Evolutionary conservation across 2,797 vertebrate species (phyloP).

Genomic region (Caiman crocodilus): DNA sequence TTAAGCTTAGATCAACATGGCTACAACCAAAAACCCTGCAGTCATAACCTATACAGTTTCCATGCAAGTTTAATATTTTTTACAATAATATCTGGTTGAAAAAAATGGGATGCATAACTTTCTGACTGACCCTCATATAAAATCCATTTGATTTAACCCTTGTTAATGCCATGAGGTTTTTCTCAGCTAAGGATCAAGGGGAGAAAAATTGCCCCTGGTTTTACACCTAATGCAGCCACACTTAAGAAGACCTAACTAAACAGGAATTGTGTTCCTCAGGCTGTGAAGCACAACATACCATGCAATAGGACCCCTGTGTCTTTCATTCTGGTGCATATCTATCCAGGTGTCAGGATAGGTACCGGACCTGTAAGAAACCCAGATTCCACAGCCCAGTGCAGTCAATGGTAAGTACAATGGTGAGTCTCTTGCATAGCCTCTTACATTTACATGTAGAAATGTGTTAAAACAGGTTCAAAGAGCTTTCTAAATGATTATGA

Average conservation of each 20-base stretch:
- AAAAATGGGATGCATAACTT: no score
- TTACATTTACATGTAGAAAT: conserved; percentile 54
- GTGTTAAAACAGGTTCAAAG: conserved; percentile 19
- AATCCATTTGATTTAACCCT: not conserved
- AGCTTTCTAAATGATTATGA: conserved; percentile 32
- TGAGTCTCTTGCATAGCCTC: conserved; percentile 33
- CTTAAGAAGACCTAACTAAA: not conserved
- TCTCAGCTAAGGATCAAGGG: not conserved
- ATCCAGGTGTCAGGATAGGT: not conserved
- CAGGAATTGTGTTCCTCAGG: no score
- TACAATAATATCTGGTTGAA: no score
- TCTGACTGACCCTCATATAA: no score
- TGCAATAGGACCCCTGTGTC: not conserved
- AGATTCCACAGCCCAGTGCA: not conserved
- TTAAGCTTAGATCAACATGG: no score
- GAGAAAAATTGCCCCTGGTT: not conserved
- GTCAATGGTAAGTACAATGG: not conserved
- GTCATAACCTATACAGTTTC: no score
- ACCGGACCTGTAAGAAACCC: not conserved
- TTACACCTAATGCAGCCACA: not conserved
- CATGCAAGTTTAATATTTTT: no score
- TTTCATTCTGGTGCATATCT: not conserved
- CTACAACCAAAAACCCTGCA: no score
- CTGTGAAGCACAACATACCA: not conserved
- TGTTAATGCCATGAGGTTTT: not conserved